phyloP scores from a whole-genome alignment of 2,888 invertebrate species.

The Thelaira solivaga region DNA sequence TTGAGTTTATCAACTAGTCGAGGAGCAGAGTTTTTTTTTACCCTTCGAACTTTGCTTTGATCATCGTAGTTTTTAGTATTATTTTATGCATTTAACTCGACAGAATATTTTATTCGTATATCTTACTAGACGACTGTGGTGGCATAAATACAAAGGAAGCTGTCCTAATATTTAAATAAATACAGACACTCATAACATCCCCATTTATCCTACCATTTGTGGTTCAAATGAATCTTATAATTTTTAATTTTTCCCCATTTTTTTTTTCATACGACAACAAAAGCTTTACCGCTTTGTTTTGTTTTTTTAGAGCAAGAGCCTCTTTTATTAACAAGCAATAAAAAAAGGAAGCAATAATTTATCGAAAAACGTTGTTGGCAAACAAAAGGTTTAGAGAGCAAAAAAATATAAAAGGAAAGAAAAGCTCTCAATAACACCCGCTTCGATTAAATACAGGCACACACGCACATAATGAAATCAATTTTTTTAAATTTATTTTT shows the following conservation, averaged over 20 bases:
- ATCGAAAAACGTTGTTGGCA: not conserved
- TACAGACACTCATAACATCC: no score
- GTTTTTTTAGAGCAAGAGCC: not conserved
- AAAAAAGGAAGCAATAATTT: not conserved
- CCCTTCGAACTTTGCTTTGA: no score
- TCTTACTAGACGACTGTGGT: no score
- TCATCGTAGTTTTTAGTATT: no score
- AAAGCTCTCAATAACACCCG: not conserved
- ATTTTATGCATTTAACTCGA: no score
- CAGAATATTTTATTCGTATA: no score
- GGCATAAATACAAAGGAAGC: no score
- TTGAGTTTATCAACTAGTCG: no score
- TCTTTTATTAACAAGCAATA: not conserved
- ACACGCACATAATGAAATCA: not conserved
- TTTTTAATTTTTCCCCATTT: no score
- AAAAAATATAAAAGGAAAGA: not conserved
- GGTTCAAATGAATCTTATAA: not conserved
- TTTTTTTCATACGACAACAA: not conserved
- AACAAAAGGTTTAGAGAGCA: not conserved
- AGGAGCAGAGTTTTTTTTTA: no score
- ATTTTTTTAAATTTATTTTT: no score
- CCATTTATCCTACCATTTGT: not conserved
- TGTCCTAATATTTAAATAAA: no score
- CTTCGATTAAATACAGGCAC: not conserved
- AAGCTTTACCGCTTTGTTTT: not conserved